Evolutionary conservation across 2,113 vertebrate genomes (phyloP).

Genomic region (Scolopax mira): DNA sequence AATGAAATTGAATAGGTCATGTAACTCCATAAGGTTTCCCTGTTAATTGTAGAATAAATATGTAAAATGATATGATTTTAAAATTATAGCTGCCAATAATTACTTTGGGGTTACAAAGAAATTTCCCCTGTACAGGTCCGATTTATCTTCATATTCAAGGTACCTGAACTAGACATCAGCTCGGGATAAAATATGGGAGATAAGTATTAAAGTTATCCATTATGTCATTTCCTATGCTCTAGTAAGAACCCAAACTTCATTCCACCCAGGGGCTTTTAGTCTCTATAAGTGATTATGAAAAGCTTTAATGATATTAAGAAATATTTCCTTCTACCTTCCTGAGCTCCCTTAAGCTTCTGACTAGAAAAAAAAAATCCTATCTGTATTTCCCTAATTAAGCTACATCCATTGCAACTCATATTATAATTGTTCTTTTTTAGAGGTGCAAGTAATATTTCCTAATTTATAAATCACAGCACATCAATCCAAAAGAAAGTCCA

Average conservation of each 20-base stretch:
- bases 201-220: background rate
- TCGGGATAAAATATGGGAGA: background rate
- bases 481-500: background rate
- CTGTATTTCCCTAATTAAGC: constrained; percentile 17
- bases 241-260: background rate
- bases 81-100: background rate
- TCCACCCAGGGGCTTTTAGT: background rate
- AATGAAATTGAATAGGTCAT: background rate
- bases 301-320: background rate
- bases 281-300: background rate
- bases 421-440: background rate
- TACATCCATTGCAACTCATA: background rate
- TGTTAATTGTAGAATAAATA: background rate
- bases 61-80: background rate
- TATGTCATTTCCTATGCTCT: background rate
- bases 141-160: background rate
- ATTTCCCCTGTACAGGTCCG: background rate
- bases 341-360: background rate
- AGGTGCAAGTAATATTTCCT: background rate
- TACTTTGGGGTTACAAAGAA: background rate
- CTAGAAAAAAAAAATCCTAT: background rate
- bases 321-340: background rate
- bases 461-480: background rate
- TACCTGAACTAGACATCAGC: background rate
- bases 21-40: background rate